phyloP scores from a whole-genome alignment of 1,140 invertebrate genomes.

The Drosophila nebulosa region DNA sequence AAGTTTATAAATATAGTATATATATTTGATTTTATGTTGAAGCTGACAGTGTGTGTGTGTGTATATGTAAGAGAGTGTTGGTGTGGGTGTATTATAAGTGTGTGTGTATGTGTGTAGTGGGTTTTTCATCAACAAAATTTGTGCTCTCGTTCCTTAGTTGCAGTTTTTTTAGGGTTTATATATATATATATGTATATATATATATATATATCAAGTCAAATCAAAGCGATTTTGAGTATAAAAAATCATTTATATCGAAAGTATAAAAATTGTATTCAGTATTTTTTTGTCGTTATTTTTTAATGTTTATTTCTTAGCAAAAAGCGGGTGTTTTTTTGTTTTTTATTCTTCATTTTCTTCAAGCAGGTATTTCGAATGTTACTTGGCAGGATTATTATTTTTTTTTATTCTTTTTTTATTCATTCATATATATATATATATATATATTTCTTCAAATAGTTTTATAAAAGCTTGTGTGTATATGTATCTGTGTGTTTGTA shows the following conservation, averaged over 20 bases:
- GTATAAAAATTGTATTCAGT: conserved; percentile 79
- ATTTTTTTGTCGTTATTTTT: conserved; percentile 13
- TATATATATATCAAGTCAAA: conserved; percentile 47
- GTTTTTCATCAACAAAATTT: conserved; percentile 73
- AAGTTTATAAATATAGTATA: conserved; percentile 69
- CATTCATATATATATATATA: conserved; percentile 55
- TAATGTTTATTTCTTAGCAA: conserved; percentile 59
- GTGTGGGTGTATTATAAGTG: conserved; percentile 29
- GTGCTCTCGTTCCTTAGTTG: conserved; percentile 79
- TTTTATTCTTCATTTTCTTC: conserved; percentile 67
- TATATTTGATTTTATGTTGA: conserved; percentile 50
- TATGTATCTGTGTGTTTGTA: conserved; percentile 5
- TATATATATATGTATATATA: conserved; percentile 41
- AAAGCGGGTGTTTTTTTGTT: conserved; percentile 71
- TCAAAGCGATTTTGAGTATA: conserved; percentile 72
- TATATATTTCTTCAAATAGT: conserved; percentile 64
- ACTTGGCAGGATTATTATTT: conserved; percentile 80
- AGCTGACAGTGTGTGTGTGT: conserved; percentile 33
- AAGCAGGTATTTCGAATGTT: conserved; percentile 80
- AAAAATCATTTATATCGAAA: conserved; percentile 79
- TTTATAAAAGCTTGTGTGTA: conserved; percentile 69
- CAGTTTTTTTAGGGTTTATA: conserved; percentile 60
- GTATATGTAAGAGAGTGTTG: not conserved
- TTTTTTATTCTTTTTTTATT: conserved; percentile 35
- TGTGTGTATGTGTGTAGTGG: conserved; percentile 37